A percentile compares a stretch with the other conserved stretches of the same genome.
Conservation (phyloP, 2,113 vertebrate genomes). For the Channa argus region DNA sequence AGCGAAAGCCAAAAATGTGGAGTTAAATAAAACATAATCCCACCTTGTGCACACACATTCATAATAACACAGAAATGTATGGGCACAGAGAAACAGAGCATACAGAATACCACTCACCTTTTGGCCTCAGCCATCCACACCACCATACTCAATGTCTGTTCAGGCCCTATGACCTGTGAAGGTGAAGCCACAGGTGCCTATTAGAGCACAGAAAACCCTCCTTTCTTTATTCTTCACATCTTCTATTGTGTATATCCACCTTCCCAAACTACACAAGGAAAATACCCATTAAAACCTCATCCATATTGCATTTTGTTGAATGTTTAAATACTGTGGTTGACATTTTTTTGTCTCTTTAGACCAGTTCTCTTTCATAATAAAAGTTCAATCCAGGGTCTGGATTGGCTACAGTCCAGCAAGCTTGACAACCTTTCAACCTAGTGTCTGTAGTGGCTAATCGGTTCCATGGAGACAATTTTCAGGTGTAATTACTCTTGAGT, state of each 20-base stretch:
- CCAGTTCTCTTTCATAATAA: background rate
- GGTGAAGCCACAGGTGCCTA: slow-evolving; percentile 71
- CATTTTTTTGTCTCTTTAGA: background rate
- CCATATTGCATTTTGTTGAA: slow-evolving; percentile 6
- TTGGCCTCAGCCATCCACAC: slow-evolving; percentile 44
- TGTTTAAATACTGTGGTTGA: background rate
- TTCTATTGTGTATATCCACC: background rate
- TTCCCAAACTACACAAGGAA: background rate
- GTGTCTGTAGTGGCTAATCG: slow-evolving; percentile 35
- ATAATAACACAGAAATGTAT: background rate
- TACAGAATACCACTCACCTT: slow-evolving; percentile 45
- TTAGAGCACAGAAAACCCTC: slow-evolving; percentile 57
- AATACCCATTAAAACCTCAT: slow-evolving; percentile 6
- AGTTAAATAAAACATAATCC: slow-evolving; percentile 32
- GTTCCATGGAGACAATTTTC: slow-evolving; percentile 36
- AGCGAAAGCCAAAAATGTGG: background rate
- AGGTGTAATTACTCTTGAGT: slow-evolving; percentile 33
- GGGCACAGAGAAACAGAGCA: slow-evolving; percentile 31
- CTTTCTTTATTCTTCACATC: background rate
- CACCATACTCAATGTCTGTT: slow-evolving; percentile 27
- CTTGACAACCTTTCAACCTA: slow-evolving; percentile 17
- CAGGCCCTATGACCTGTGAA: slow-evolving; percentile 61
- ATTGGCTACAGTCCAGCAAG: background rate
- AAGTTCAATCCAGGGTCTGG: background rate
- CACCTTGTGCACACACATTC: background rate